phyloP scores from a whole-genome alignment of 2,113 vertebrate genomes.

The Vicugna pacos region DNA sequence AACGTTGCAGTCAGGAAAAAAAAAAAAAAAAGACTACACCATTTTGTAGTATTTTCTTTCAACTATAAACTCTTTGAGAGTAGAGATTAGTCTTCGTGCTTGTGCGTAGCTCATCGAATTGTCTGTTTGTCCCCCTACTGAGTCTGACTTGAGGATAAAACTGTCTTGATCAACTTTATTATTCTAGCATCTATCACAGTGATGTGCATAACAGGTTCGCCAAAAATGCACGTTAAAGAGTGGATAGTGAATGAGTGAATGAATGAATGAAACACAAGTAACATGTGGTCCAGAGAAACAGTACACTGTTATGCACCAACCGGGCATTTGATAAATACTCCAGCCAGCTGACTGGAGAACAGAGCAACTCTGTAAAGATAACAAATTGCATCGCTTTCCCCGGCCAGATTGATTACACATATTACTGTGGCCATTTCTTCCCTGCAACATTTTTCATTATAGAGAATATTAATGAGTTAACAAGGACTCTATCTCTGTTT shows the following conservation, averaged over 20 bases:
- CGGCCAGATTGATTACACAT: conserved; percentile 63
- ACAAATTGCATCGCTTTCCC: conserved; percentile 62
- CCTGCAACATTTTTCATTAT: conserved; percentile 69
- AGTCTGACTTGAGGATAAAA: neutral
- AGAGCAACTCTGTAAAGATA: conserved; percentile 69
- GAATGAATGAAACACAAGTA: neutral
- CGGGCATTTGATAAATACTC: conserved; percentile 66
- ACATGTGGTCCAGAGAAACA: neutral
- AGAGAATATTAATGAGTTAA: conserved; percentile 78
- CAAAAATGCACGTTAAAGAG: neutral
- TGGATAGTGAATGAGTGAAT: neutral
- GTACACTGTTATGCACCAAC: neutral
- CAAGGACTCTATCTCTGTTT: conserved; percentile 73
- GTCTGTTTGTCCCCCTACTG: neutral
- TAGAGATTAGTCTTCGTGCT: too few relatives aligned
- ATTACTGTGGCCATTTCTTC: conserved; percentile 64
- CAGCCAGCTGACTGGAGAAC: neutral
- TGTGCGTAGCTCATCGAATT: neutral
- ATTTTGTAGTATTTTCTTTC: neutral
- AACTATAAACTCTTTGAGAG: neutral
- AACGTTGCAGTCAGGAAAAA: neutral
- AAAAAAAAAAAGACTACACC: neutral
- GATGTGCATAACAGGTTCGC: neutral
- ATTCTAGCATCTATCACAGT: neutral
- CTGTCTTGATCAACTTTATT: neutral